Evolutionary conservation across 1,140 invertebrate species (phyloP).

Genomic region (Sarcophaga peregrina): DNA sequence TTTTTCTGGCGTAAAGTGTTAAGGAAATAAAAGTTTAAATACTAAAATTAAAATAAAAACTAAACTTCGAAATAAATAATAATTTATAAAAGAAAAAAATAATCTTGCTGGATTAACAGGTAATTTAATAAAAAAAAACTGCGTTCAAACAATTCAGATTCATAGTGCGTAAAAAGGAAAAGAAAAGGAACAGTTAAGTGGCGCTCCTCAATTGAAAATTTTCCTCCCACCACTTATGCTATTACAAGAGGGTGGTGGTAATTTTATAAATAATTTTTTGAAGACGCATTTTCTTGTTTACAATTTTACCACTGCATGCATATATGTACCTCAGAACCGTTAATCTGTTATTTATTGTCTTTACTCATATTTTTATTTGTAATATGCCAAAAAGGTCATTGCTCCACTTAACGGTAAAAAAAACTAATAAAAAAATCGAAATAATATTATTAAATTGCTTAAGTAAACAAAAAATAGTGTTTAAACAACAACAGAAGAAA

Average conservation of each 20-base stretch:
- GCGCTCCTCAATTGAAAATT: neutral
- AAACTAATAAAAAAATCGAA: too few species aligned
- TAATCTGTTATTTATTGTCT: neutral
- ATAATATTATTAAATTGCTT: too few species aligned
- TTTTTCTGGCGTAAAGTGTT: neutral
- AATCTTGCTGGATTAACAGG: conserved; percentile 11
- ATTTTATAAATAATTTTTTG: neutral
- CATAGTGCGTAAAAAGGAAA: neutral
- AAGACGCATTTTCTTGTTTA: neutral
- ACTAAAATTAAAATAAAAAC: neutral
- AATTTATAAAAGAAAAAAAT: neutral
- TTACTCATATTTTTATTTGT: too few species aligned
- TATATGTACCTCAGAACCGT: neutral
- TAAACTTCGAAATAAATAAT: neutral
- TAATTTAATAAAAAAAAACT: neutral
- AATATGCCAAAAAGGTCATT: too few species aligned
- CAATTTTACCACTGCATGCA: too few species aligned
- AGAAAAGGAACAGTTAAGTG: neutral
- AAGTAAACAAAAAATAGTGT: too few species aligned
- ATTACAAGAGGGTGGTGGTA: neutral
- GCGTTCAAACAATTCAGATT: neutral
- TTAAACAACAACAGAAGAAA: too few species aligned
- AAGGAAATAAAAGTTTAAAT: neutral
- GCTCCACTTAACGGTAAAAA: too few species aligned
- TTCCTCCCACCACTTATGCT: neutral